Conservation (phyloP, 2,113 vertebrate species). For the Halichoeres trimaculatus region DNA sequence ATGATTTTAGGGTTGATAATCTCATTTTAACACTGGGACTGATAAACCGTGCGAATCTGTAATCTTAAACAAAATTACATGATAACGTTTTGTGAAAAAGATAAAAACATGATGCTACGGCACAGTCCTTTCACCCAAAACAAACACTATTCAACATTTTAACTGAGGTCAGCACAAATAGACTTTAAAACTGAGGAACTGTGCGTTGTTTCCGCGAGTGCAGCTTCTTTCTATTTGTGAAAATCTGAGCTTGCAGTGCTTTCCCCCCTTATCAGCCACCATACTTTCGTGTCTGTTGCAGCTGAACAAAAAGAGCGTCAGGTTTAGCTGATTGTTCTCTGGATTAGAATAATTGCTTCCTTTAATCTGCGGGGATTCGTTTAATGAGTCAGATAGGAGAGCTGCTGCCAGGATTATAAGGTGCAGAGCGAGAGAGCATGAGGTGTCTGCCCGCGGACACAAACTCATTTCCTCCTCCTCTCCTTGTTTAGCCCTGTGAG, state of each 20-base stretch:
- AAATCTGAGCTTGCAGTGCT: background rate
- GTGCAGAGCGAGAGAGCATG: constrained; percentile 29
- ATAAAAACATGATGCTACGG: too few relatives aligned
- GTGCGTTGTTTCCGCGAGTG: too few relatives aligned
- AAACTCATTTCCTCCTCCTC: constrained; percentile 19
- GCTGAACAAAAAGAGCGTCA: constrained; percentile 23
- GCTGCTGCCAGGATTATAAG: constrained; percentile 25
- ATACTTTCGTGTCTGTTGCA: background rate
- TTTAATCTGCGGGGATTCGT: constrained; percentile 60
- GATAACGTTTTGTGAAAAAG: too few relatives aligned
- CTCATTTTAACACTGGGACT: too few relatives aligned
- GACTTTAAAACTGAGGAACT: too few relatives aligned
- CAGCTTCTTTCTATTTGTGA: too few relatives aligned
- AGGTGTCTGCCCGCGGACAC: constrained; percentile 41
- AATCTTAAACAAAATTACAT: too few relatives aligned
- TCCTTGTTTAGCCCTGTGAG: constrained; percentile 31
- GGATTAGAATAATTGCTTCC: constrained; percentile 35
- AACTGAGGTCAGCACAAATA: too few relatives aligned
- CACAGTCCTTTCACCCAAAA: too few relatives aligned
- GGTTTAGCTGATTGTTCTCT: constrained; percentile 4
- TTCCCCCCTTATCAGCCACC: background rate
- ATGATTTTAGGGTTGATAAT: too few relatives aligned
- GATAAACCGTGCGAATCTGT: too few relatives aligned
- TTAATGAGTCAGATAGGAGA: constrained; percentile 35
- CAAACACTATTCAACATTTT: too few relatives aligned